phyloP scores from a whole-genome alignment of 2,113 vertebrate genomes.

The Porphyrio hochstetteri region DNA sequence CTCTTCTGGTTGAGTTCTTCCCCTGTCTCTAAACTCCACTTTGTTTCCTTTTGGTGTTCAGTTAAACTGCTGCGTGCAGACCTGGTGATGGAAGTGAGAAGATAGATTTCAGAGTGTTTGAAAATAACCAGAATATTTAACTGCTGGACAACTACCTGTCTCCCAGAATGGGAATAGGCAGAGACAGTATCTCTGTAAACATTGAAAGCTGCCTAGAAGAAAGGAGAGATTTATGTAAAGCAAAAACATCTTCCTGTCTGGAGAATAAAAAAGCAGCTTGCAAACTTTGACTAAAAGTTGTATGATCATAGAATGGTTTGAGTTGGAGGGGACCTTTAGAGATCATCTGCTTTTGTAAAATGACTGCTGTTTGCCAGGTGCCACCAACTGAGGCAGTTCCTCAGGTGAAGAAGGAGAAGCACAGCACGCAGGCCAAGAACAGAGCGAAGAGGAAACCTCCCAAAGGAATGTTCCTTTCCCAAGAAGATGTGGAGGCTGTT shows the following conservation, averaged over 20 bases:
- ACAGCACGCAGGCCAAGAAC: slow-evolving; percentile 85
- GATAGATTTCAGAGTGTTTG: neutral
- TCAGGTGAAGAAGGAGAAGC: slow-evolving; percentile 87
- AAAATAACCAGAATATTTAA: neutral
- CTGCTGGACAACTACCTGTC: neutral
- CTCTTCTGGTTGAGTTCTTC: neutral
- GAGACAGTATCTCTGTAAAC: neutral
- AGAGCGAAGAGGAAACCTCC: slow-evolving; percentile 93
- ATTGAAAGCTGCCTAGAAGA: neutral
- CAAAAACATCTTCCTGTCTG: neutral
- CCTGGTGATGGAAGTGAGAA: neutral
- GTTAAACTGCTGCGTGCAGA: neutral
- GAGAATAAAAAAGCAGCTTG: no score
- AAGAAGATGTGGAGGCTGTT: slow-evolving; percentile 89
- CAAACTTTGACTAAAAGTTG: neutral
- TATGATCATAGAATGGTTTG: neutral
- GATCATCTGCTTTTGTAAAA: neutral
- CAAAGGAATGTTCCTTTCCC: slow-evolving; percentile 93
- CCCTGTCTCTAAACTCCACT: neutral
- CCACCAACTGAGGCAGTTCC: slow-evolving; percentile 75
- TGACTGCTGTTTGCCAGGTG: slow-evolving; percentile 65
- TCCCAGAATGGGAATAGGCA: neutral
- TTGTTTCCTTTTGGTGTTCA: slow-evolving; percentile 8
- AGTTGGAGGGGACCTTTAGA: neutral
- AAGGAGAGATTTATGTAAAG: neutral